These are phyloP conservation scores for Anthopleura sola DNA, from an alignment of 64 coral and sea anemone species.

Conservation along the genomic window DNA sequence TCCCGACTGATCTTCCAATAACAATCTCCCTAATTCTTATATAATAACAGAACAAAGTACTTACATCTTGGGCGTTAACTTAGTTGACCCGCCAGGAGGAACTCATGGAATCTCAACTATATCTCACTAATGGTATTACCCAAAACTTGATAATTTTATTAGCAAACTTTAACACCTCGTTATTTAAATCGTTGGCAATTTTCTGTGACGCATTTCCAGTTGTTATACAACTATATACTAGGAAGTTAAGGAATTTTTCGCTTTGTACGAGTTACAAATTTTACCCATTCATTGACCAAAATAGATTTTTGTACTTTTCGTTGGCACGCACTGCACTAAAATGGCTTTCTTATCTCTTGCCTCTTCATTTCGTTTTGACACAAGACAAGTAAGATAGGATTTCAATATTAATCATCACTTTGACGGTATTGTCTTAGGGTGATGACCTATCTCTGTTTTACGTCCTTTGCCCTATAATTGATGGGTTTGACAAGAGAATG, in stretches of 20 bases:
- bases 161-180: not conserved
- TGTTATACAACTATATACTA: not conserved
- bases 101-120: not conserved
- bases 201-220: not conserved
- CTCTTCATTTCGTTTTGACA: not conserved
- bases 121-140: not conserved
- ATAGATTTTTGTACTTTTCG: not conserved
- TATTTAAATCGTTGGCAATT: not conserved
- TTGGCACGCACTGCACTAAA: not conserved
- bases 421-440: not conserved
- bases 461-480: conserved; percentile 12
- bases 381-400: not conserved
- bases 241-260: not conserved
- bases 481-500: not conserved
- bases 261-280: not conserved
- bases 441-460: not conserved
- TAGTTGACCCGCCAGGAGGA: not conserved
- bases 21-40: no score
- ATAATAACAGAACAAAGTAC: not conserved
- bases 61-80: not conserved
- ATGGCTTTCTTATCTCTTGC: not conserved
- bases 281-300: no score
- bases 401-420: not conserved
- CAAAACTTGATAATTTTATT: not conserved
- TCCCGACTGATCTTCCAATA: no score